phyloP scores from a whole-genome alignment of 2,113 vertebrate genomes.

The Bos indicus region DNA sequence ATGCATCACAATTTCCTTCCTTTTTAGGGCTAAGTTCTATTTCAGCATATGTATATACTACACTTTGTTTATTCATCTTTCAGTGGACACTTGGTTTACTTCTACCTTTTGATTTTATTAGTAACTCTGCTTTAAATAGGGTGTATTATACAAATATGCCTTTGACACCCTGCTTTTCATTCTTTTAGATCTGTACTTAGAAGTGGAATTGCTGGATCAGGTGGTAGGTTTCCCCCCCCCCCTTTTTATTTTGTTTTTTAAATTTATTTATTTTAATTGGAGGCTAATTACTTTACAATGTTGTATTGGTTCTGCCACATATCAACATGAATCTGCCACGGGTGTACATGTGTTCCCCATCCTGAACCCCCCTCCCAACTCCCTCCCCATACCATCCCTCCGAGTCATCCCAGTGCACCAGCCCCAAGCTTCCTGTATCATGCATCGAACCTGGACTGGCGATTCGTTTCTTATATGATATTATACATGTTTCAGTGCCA shows the following conservation, averaged over 20 bases:
- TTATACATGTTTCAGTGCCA: too few relatives aligned
- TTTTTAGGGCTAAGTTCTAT: not conserved
- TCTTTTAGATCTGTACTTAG: not conserved
- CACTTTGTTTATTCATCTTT: not conserved
- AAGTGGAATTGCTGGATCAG: not conserved
- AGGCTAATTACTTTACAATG: too few relatives aligned
- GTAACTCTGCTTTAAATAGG: not conserved
- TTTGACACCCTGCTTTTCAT: not conserved
- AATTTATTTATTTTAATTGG: too few relatives aligned
- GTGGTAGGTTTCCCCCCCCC: not conserved
- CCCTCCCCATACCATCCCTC: too few relatives aligned
- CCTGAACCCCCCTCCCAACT: too few relatives aligned
- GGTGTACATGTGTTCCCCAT: too few relatives aligned
- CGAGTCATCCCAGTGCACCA: too few relatives aligned
- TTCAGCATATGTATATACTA: accelerated
- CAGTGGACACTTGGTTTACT: not conserved
- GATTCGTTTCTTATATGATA: too few relatives aligned
- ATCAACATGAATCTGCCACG: too few relatives aligned
- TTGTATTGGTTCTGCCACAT: too few relatives aligned
- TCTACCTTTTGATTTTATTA: not conserved
- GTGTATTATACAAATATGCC: not conserved
- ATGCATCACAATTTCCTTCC: not conserved
- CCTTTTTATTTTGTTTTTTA: not conserved
- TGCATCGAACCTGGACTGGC: too few relatives aligned
- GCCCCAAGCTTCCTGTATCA: too few relatives aligned